Percentiles rank a stretch among this genome's conserved stretches.
Conservation (phyloP, 2,113 vertebrate species). For the Heloderma charlesbogerti region DNA sequence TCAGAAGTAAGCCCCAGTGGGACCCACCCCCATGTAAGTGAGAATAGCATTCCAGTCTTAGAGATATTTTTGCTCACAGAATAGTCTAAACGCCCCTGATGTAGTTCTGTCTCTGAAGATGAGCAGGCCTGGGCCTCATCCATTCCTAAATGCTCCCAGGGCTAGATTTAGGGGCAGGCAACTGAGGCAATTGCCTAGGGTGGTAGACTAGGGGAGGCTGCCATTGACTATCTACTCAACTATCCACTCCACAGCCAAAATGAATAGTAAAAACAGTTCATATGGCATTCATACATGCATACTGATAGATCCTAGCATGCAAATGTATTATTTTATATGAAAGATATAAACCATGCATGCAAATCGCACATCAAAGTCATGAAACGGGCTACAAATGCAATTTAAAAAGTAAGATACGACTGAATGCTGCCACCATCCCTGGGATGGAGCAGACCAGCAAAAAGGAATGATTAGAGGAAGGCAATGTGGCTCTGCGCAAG, state of each 20-base stretch:
- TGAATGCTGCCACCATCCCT: background rate
- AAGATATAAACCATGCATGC: background rate
- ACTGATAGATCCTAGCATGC: background rate
- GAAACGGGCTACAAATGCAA: background rate
- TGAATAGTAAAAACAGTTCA: background rate
- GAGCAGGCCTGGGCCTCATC: background rate
- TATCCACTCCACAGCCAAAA: background rate
- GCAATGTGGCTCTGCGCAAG: background rate
- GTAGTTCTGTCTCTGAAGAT: background rate
- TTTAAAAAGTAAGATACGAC: background rate
- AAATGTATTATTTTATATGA: background rate
- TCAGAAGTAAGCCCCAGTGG: too few species aligned
- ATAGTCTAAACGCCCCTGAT: background rate
- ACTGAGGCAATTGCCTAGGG: background rate
- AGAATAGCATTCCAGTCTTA: background rate
- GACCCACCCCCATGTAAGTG: background rate
- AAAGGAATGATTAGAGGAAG: background rate
- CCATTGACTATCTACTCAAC: background rate
- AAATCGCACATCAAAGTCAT: background rate
- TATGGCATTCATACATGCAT: background rate
- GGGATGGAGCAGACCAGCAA: too few species aligned
- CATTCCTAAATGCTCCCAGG: background rate
- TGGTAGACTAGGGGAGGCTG: background rate
- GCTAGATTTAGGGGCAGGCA: background rate
- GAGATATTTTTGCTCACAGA: background rate